Evolutionary conservation across 2,113 vertebrate species (phyloP).

Genomic region (Bettongia penicillata): DNA sequence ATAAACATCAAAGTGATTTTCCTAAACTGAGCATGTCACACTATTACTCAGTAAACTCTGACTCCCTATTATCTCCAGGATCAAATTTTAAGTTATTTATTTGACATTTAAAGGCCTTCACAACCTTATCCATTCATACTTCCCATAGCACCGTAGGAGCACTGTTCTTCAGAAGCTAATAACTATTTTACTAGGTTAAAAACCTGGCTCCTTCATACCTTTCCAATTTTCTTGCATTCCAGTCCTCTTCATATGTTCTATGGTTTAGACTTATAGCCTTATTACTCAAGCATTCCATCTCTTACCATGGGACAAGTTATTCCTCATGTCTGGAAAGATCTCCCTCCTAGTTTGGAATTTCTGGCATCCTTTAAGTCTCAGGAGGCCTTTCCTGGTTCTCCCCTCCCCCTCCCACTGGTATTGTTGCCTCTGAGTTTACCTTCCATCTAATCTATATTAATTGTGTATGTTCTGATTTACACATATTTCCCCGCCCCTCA

Average conservation of each 20-base stretch:
- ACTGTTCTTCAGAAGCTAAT: neutral
- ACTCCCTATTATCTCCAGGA: neutral
- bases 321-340: neutral
- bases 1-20: neutral
- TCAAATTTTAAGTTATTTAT: neutral
- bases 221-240: neutral
- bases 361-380: neutral
- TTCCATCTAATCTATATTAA: neutral
- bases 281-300: neutral
- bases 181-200: neutral
- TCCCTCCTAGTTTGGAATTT: neutral
- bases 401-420: neutral
- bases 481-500: neutral
- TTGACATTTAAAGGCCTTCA: neutral
- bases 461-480: neutral
- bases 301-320: neutral
- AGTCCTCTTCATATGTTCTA: neutral
- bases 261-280: neutral
- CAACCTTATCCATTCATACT: neutral
- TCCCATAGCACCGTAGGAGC: neutral
- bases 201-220: neutral
- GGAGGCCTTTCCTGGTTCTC: neutral
- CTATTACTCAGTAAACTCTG: neutral
- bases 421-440: neutral
- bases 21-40: neutral